Evolutionary conservation across 2,888 invertebrate genomes (phyloP).

Genomic region (Lordiphosa andalusiaca): DNA sequence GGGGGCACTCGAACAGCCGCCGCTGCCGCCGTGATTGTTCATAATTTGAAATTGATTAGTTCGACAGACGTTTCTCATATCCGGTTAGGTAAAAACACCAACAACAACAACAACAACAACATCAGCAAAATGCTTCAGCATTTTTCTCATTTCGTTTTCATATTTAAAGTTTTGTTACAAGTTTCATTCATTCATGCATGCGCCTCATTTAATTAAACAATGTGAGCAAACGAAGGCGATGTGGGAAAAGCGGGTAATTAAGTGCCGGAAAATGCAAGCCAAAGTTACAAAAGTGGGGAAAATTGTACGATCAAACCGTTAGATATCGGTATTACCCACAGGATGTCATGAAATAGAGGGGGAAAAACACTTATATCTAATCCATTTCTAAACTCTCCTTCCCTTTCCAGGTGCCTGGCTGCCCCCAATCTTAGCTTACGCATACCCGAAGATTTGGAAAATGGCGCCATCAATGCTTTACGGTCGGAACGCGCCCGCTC

Average conservation of each 20-base stretch:
- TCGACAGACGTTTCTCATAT: conserved; percentile 46
- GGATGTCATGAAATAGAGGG: too few relatives aligned
- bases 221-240: conserved; percentile 37
- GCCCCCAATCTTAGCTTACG: conserved; percentile 60
- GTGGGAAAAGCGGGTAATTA: conserved; percentile 54
- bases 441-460: conserved; percentile 76
- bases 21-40: conserved; percentile 48
- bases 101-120: too few relatives aligned
- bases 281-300: conserved; percentile 5
- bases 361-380: too few relatives aligned
- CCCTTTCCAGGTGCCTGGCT: conserved; percentile 66
- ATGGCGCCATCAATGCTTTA: conserved; percentile 67
- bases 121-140: background rate
- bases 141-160: conserved; percentile 4
- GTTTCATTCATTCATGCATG: conserved; percentile 36
- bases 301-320: conserved; percentile 7
- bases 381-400: too few relatives aligned
- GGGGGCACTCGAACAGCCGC: conserved; percentile 34
- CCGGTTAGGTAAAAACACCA: conserved; percentile 41
- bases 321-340: background rate
- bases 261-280: conserved; percentile 51
- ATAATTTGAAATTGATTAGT: conserved; percentile 63
- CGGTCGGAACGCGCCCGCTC: conserved; percentile 70
- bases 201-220: conserved; percentile 46
- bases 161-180: conserved; percentile 8